Evolutionary conservation across 1,140 invertebrate species (phyloP), one percentile per base, ranked within the genome.

Genomic region (Pachyrhynchus sulphureomaculatus): DNA sequence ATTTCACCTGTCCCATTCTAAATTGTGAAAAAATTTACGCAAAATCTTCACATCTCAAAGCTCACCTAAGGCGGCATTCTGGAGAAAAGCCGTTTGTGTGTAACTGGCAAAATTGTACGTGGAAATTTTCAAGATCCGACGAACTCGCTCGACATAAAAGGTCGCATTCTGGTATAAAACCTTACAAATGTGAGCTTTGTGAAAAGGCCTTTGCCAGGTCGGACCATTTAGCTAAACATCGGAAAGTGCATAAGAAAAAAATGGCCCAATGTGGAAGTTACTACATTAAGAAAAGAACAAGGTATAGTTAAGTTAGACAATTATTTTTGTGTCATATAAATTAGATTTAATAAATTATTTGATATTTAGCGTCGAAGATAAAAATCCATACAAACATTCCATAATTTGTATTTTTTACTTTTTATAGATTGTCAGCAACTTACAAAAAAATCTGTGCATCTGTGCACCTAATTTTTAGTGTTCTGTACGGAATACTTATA

Each of bases 41-140:
- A 51, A 98, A 98, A 76, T 88, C 91, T 13, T 95, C 93, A 6
- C 95, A 98, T 76, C 81, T 98, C 17, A 95, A 96, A 72, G 94
- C 95, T 1, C 96, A 98, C 74, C 76, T 96, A 44, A 81, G 95
- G 1, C 83, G 95, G 9, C 95, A 98, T 77, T 92, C 94, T 1
- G 95, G 95, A 0, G 94, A 97, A 77, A 97, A 97, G 72, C 95
- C 95, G 0, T 98, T 97, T 72, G 80, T 81, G 3, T 92, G 89
- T 74, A 90, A 88, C 41, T 98, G 95, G 95, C 80, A 86, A 1
- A 90, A 88, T n/a, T 98, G 95, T 76, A 85, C 84, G 6, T 98
- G 95, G 95, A 83, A 88, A 57, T 98, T 98, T 79, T 95, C 93
- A 2, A 80, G 95, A 33, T 96, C 94, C 0, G 95, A 98, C 72